A percentile compares a stretch with the other conserved stretches of the same genome.
Conservation (phyloP, 2,797 vertebrate genomes). For the Rhinichthys osculus region DNA sequence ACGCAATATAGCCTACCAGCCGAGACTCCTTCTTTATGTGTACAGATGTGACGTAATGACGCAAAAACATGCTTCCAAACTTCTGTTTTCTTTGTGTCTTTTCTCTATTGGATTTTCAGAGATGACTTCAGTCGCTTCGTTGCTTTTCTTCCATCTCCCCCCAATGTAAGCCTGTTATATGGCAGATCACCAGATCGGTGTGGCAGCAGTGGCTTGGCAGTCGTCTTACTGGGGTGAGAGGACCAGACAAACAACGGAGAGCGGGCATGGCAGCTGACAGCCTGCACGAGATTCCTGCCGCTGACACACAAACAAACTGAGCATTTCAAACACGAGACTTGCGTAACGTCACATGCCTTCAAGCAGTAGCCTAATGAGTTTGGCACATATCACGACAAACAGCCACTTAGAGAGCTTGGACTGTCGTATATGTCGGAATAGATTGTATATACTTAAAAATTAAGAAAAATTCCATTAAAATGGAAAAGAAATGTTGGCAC, state of each 20-base stretch:
- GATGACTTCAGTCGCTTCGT: neutral
- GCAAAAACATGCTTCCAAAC: neutral
- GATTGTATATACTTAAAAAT: neutral
- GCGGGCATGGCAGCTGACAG: constrained; percentile 51
- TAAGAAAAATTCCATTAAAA: no score
- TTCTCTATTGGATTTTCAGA: constrained; percentile 7
- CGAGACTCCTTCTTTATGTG: no score
- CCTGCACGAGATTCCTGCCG: constrained; percentile 23
- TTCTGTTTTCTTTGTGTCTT: constrained; percentile 23
- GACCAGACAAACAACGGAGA: constrained; percentile 34
- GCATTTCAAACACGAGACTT: constrained; percentile 2
- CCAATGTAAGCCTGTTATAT: constrained; percentile 22
- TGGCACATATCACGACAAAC: neutral
- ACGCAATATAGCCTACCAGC: no score
- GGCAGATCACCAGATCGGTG: constrained; percentile 31
- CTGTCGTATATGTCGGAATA: neutral
- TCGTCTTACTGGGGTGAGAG: constrained; percentile 34
- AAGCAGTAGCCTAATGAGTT: neutral
- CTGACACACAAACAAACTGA: constrained; percentile 45
- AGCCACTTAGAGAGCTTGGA: neutral
- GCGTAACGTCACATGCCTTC: constrained; percentile 7
- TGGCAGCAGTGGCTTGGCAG: constrained; percentile 25
- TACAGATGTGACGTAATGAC: no score
- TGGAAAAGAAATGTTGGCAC: neutral
- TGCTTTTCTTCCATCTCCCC: constrained; percentile 1